Evolutionary conservation across 2,888 invertebrate genomes (phyloP), one percentile per base, ranked within the genome.

Genomic region (Imbricaverruca yamaguchii): DNA sequence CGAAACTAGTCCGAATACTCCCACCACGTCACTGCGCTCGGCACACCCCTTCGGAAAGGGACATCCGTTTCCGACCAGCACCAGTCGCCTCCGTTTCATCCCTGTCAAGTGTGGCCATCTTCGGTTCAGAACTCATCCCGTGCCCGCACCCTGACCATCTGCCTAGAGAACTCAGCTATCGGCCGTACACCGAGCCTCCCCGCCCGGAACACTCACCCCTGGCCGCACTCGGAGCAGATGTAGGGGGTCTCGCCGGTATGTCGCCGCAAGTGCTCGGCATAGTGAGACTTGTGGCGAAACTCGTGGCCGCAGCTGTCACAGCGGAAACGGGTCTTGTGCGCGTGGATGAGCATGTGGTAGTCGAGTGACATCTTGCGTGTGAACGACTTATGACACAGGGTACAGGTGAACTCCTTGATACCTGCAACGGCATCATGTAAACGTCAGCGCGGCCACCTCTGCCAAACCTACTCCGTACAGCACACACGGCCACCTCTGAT

Each of bases 291-390:
- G 86, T 91, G 91, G 55, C 91, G 86, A 84, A 91, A 91, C 84
- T 90, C 90, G 74, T 90, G 88, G 1, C 89, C 89, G 85, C 91
- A 91, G 84, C 90, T 90, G 8, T 87, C 87, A 83, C 91, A 91
- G 0, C 89, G 89, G 85, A 91, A 91, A 23, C 90, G 87, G 23
- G 90, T 90, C 85, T 89, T 89, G 86, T 90, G 90, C 84, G 89
- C 88, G 85, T 91, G 91, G 83, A 91, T 91, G 82, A 90, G 85
- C 89, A 90, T 89, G 85, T 91, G 91, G 85, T 91, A 91, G 85
- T 91, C 90, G 59, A 91, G 87, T 82, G 90, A 90, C 86, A 91
- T 90, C 82, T 90, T 89, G 59, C 91, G 86, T 2, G 91, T 91
- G 85, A 91, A 91, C 65, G 90, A 90, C 9, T 90, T 89, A 81